Evolutionary conservation across 2,888 invertebrate genomes (phyloP), one percentile per base, ranked within the genome.

Genomic region (Lasiommata megera): DNA sequence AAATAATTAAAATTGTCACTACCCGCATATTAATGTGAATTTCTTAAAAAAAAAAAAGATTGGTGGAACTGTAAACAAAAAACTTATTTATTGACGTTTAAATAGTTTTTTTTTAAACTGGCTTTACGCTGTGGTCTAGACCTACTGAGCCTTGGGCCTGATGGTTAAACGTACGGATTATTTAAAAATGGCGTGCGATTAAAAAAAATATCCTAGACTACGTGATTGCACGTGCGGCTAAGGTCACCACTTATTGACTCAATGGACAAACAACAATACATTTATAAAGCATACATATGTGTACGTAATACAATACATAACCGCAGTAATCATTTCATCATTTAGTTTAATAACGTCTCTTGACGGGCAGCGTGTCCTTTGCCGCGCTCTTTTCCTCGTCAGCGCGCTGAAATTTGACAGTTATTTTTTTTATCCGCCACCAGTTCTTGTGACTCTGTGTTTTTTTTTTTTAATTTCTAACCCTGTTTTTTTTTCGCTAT

Each of bases 331-430:
- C 53, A 47, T 53, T 58, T 52, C 53, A 60, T 60, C 58, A 51
- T 53, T 60, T 56, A 57, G 62, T 65, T 40, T 48, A 52, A 55
- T 41, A 46, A 38, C 47, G 58, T 37, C 50, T 46, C 56, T 55
- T 48, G 60, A 51, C 48, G 12, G 23, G 50, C 12, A 46, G 34
- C 40, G 38, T 54, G 52, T 53, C 53, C 34, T 16, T 37, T 37
- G n/a, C n/a, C 37, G 51, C 53, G 34, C 37, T 56, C 46, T 56
- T 38, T 38, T 38, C 44, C 46, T 44, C 12, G 23, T 11, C 9
- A 11, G 11, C 62, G 58, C 66, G 62, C 65, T 58, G 38, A 59
- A 61, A 58, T 58, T 55, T 61, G 58, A 61, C 58, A 52, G 56
- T 58, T 16, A 14, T 9, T 28, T 44, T 43, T 44, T 44, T 44